phyloP scores from a whole-genome alignment of 92 coral and sea anemone species.

The Isaurus tuberculatus region DNA sequence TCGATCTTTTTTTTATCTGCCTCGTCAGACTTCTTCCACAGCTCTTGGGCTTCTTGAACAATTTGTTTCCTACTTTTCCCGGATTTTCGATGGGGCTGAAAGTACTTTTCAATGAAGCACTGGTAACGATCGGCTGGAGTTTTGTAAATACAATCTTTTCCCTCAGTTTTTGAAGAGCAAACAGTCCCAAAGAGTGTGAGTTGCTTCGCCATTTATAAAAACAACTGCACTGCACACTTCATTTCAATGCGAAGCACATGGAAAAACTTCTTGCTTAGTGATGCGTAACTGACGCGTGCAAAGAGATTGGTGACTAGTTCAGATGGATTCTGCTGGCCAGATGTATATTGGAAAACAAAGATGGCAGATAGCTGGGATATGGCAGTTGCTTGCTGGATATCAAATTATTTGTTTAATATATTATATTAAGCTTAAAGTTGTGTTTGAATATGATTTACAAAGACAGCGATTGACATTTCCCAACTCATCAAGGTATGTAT shows the following conservation, averaged over 20 bases:
- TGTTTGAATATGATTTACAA: slow-evolving; percentile 30
- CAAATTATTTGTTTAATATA: slow-evolving; percentile 13
- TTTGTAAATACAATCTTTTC: slow-evolving; percentile 17
- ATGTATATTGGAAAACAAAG: slow-evolving; percentile 37
- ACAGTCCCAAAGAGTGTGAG: slow-evolving; percentile 30
- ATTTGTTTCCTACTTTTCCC: slow-evolving; percentile 21
- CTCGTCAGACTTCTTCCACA: slow-evolving; percentile 16
- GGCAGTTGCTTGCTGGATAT: slow-evolving; percentile 29
- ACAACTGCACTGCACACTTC: slow-evolving; percentile 1
- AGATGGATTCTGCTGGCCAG: slow-evolving; percentile 36
- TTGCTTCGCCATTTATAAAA: slow-evolving; percentile 20
- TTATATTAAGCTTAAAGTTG: slow-evolving; percentile 31
- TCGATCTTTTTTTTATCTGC: slow-evolving; percentile 9
- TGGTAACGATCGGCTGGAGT: slow-evolving; percentile 28
- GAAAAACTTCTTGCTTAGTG: slow-evolving; percentile 9
- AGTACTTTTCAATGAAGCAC: slow-evolving; percentile 18
- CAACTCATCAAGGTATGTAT: slow-evolving; percentile 33
- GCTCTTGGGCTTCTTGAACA: slow-evolving; percentile 22
- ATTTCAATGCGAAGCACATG: slow-evolving; percentile 1
- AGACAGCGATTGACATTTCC: slow-evolving; percentile 40
- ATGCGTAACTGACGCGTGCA: slow-evolving; percentile 24
- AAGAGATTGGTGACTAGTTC: slow-evolving; percentile 43
- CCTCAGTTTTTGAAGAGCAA: slow-evolving; percentile 23
- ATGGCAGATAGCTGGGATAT: slow-evolving; percentile 26
- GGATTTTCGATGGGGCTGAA: slow-evolving; percentile 30